Conservation (phyloP, 2,113 vertebrate genomes). For the Clarias batrachus region DNA sequence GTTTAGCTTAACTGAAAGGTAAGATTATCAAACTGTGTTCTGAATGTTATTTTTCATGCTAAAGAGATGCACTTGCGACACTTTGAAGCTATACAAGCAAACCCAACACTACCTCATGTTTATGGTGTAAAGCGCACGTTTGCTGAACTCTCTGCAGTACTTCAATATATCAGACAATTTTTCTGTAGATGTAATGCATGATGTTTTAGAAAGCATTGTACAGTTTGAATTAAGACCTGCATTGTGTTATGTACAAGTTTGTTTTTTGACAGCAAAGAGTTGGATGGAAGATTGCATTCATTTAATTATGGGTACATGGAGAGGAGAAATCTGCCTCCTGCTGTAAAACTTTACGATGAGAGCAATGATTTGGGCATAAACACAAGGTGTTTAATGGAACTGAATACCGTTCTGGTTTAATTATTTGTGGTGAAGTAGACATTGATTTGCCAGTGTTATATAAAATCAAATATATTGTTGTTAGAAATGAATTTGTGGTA, state of each 20-base stretch:
- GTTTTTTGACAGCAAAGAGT: too few relatives aligned
- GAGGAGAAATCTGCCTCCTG: too few relatives aligned
- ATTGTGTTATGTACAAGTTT: too few relatives aligned
- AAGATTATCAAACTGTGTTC: too few relatives aligned
- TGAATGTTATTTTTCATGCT: too few relatives aligned
- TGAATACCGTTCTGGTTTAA: slow-evolving; percentile 14
- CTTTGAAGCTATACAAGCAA: slow-evolving; percentile 22
- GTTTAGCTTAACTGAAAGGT: too few relatives aligned
- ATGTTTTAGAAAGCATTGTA: slow-evolving; percentile 49
- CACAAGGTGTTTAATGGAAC: slow-evolving; percentile 22
- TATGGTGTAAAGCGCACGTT: slow-evolving; percentile 40
- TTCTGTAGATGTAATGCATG: slow-evolving; percentile 13
- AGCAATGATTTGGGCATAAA: slow-evolving; percentile 38
- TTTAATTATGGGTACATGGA: too few relatives aligned
- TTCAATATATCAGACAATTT: slow-evolving; percentile 48
- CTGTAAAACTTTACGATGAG: not conserved
- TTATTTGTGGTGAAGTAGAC: slow-evolving; percentile 17
- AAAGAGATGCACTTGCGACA: slow-evolving; percentile 2
- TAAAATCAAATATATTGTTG: slow-evolving; percentile 17
- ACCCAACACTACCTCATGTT: slow-evolving; percentile 37
- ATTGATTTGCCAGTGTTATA: slow-evolving; percentile 25
- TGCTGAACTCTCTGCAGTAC: slow-evolving; percentile 51
- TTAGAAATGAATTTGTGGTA: slow-evolving; percentile 5
- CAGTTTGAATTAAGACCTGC: too few relatives aligned
- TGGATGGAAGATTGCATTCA: too few relatives aligned